Conservation (phyloP, 2,797 vertebrate genomes). For the Lepus townsendii region DNA sequence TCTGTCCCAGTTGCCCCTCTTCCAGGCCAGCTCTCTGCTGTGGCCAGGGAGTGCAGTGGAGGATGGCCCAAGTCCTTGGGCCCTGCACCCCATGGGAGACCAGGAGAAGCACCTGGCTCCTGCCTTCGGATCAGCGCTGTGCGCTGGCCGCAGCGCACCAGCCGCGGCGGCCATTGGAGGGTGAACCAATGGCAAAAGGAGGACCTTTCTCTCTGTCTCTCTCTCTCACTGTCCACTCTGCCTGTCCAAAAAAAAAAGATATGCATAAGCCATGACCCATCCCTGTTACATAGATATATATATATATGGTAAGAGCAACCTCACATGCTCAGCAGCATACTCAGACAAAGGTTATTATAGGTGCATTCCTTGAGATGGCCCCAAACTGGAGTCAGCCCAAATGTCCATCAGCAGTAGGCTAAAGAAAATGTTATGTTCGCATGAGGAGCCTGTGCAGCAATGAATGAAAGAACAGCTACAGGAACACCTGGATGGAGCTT, state of each 20-base stretch:
- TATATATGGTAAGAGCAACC: background rate
- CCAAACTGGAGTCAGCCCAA: background rate
- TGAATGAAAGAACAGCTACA: background rate
- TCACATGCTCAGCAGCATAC: background rate
- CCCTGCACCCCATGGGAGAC: too few species aligned
- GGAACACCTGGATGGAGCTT: background rate
- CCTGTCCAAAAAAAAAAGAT: background rate
- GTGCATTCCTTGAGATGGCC: slow-evolving; percentile 5
- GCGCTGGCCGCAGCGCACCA: too few species aligned
- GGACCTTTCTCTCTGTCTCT: too few species aligned
- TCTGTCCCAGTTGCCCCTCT: too few species aligned
- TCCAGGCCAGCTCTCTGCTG: too few species aligned
- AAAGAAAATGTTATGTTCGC: slow-evolving; percentile 16
- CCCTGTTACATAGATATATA: background rate
- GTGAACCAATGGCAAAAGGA: too few species aligned
- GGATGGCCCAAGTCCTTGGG: too few species aligned
- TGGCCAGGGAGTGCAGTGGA: too few species aligned
- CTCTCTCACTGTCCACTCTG: too few species aligned
- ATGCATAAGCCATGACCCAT: background rate
- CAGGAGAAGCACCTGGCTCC: too few species aligned
- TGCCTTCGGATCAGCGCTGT: too few species aligned
- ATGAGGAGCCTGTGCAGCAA: background rate
- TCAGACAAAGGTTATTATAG: background rate
- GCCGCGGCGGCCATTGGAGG: too few species aligned
- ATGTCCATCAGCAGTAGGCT: background rate